Conservation (phyloP, 2,113 vertebrate genomes). For the Calypte anna region DNA sequence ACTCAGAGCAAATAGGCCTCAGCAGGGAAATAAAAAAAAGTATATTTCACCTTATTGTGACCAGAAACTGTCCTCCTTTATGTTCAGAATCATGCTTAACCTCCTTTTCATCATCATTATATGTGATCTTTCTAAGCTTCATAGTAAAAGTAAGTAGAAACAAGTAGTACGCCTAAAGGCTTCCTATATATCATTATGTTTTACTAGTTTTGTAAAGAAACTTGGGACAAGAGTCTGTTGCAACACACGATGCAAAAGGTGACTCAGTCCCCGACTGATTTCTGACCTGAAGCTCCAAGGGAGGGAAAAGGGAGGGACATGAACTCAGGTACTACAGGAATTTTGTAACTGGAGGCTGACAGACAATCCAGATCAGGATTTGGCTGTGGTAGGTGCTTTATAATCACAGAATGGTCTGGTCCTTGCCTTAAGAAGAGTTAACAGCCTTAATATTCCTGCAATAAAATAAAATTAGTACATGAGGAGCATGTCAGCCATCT, state of each 20-base stretch:
- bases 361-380: not conserved
- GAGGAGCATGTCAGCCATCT: not conserved
- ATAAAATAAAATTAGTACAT: not conserved
- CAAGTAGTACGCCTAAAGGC: not conserved
- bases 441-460: not conserved
- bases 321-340: not conserved
- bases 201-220: not conserved
- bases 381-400: not conserved
- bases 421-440: not conserved
- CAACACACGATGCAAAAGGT: not conserved
- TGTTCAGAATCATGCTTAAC: not conserved
- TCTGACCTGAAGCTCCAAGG: not conserved
- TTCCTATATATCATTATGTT: not conserved
- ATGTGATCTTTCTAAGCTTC: not conserved
- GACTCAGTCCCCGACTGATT: not conserved
- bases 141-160: not conserved
- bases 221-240: not conserved
- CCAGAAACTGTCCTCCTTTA: not conserved
- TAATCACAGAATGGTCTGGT: not conserved
- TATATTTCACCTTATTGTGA: not conserved
- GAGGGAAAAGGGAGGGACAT: not conserved
- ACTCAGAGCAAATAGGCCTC: constrained; percentile 1
- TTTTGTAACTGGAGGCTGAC: not conserved
- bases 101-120: not conserved
- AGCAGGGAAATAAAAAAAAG: not conserved